These are phyloP conservation scores for Saccostrea echinata DNA, from an alignment of 1,140 invertebrate genomes.

Conservation along the genomic window DNA sequence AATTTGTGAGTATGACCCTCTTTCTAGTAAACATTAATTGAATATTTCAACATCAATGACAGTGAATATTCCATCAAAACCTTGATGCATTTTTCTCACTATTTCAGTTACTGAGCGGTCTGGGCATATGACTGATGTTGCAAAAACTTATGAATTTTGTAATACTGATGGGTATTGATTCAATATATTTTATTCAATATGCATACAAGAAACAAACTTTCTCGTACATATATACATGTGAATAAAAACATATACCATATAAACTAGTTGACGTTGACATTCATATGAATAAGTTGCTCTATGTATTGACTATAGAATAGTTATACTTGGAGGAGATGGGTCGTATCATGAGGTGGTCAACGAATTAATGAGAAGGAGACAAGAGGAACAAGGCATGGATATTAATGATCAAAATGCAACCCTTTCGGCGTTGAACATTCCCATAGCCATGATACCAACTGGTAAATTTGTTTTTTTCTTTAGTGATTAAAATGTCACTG, in stretches of 20 bases:
- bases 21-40: slow-evolving; percentile 36
- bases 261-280: not conserved
- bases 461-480: not conserved
- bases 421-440: not conserved
- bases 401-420: not conserved
- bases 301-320: not conserved
- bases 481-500: not conserved
- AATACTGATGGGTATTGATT: not conserved
- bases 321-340: slow-evolving; percentile 20
- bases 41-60: not conserved
- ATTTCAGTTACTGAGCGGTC: not conserved
- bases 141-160: not conserved
- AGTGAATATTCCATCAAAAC: slow-evolving; percentile 40
- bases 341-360: slow-evolving; percentile 7
- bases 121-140: not conserved
- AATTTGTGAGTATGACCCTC: slow-evolving; percentile 45
- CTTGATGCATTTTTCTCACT: not conserved
- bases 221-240: not conserved
- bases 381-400: not conserved
- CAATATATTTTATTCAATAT: not conserved
- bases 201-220: not conserved
- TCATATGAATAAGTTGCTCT: not conserved
- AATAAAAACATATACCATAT: not conserved
- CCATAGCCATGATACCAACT: slow-evolving; percentile 21
- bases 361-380: not conserved